A percentile compares a stretch with the other conserved stretches of the same genome.
Conservation (phyloP, 2,797 vertebrate species). For the Poecilia gillii region DNA sequence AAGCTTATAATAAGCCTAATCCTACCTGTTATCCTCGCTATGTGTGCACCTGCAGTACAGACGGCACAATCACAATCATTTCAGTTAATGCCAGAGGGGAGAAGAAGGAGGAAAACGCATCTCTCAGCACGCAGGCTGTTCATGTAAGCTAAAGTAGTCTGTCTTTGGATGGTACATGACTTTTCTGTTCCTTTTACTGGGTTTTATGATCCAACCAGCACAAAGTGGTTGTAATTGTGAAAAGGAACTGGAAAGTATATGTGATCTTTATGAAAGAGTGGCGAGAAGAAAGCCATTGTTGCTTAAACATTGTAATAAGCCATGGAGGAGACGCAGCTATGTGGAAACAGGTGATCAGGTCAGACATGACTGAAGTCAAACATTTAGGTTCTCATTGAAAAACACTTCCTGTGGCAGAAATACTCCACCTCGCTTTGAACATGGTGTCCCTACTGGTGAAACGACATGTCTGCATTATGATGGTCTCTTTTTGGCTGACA, state of each 20-base stretch:
- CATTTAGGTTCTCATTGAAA: neutral
- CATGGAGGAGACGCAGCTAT: neutral
- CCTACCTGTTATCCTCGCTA: neutral
- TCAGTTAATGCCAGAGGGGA: neutral
- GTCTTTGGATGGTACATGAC: neutral
- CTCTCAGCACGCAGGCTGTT: neutral
- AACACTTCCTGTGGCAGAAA: neutral
- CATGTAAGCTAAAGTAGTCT: neutral
- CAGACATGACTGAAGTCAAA: neutral
- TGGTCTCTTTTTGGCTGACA: neutral
- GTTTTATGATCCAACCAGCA: neutral
- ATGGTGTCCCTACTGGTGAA: too few relatives aligned
- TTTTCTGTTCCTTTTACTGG: neutral
- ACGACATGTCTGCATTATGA: neutral
- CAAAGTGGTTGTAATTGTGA: neutral
- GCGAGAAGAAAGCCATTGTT: neutral
- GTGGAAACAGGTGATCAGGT: neutral
- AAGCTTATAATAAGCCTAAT: conserved; percentile 1
- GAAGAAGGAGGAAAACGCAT: neutral
- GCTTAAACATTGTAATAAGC: neutral
- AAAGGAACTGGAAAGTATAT: neutral
- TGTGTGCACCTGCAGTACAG: neutral
- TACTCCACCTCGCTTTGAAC: neutral
- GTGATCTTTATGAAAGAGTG: neutral
- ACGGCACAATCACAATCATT: neutral